Evolutionary conservation across 2,797 vertebrate species (phyloP).

Genomic region (Cephalopachus bancanus): DNA sequence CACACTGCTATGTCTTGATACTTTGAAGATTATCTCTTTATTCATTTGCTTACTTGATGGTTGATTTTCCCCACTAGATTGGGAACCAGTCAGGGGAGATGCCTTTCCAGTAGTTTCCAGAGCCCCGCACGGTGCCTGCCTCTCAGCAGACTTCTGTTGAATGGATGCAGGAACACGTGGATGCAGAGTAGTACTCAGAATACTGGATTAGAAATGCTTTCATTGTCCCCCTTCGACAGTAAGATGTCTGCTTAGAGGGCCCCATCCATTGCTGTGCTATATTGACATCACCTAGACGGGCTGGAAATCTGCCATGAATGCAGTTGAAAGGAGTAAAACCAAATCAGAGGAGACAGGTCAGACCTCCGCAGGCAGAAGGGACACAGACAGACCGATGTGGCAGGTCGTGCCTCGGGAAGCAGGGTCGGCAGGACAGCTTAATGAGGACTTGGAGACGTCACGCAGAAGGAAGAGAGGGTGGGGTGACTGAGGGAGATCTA

Average conservation of each 20-base stretch:
- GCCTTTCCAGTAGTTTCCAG: not conserved
- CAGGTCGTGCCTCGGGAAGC: accelerated
- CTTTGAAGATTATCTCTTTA: not conserved
- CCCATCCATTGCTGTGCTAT: accelerated
- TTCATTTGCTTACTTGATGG: not conserved
- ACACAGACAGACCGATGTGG: not conserved
- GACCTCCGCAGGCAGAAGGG: not conserved
- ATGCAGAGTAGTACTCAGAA: not conserved
- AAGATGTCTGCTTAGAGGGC: accelerated
- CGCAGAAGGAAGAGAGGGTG: not conserved
- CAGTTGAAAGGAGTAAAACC: not conserved
- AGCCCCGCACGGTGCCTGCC: not conserved
- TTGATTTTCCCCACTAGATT: not conserved
- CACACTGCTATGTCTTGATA: not conserved
- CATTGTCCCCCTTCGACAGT: not conserved
- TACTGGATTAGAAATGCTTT: not conserved
- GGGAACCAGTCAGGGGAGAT: not conserved
- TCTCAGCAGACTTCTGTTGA: not conserved
- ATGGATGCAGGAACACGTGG: not conserved
- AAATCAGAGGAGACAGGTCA: constrained; percentile 1
- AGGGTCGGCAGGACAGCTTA: accelerated
- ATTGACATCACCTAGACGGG: not conserved
- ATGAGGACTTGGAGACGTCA: not conserved
- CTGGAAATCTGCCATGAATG: not conserved
- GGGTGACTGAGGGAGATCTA: not conserved